Base-by-base conservation (phyloP, 2,113 vertebrate species). In the Serinus canaria region DNA sequence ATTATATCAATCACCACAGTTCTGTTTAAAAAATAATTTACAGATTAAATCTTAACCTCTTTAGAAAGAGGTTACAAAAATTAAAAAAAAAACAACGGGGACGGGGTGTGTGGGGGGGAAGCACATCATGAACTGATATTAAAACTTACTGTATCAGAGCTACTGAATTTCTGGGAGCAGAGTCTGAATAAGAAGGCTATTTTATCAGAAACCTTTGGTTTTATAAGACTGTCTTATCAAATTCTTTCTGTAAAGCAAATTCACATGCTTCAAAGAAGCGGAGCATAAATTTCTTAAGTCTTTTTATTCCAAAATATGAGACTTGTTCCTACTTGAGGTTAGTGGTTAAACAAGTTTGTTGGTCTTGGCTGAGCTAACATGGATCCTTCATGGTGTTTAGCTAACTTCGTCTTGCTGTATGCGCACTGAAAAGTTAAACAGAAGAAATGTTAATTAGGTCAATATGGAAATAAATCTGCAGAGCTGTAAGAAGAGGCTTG, bases 31-130 rank as follows among this genome's bases (percentile, higher is more conserved):
- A 97, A 95, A 95, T 93, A 96, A 96, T 83, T 94, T 66, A 72
- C 47, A 97, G 91, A 97, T 97, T 94, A 96, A 95, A 96, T 92
- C 83, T 92, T 90, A 96, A n/a, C n/a, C n/a, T n/a, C n/a, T 97
- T 94, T 91, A 77, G 90, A 98, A 97, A 96, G 39, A 91, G 81
- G 44, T 93, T 93, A 37, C 60, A 92, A 35, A 67, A 43, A 4
- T 25, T 50, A 10, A 79, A 31, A 25, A 52, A 47, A 50, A 21
- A 4, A 16, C n/a, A n/a, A 43, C 15, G 7, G 15, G 9, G 11
- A 37, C 37, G 37, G 37, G 37, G 37, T 37, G 37, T 37, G 37
- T 37, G 37, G 1, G 2, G 4, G 11, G 1, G 2, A 95, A 64
- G 13, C 60, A 70, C 31, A 88, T 84, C 30, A 88, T 93, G 78